These are phyloP conservation scores for Zosterops japonicus DNA, from an alignment of 2,113 vertebrate genomes.

Conservation along the genomic window DNA sequence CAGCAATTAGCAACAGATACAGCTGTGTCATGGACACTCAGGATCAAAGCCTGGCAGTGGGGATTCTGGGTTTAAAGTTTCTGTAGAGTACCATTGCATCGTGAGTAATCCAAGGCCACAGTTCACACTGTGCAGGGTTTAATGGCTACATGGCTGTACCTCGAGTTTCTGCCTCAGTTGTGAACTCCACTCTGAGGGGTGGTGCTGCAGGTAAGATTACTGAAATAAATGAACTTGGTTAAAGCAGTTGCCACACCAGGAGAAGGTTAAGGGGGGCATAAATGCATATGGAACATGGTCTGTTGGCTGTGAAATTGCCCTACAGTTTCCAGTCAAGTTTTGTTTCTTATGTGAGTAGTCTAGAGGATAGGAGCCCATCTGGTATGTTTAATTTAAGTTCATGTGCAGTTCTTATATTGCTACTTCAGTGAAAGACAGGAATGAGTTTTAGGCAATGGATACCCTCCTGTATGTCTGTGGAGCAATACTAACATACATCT, in stretches of 20 bases:
- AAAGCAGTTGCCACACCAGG: neutral
- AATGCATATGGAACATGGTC: rapidly evolving
- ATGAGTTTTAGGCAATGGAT: neutral
- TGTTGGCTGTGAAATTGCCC: neutral
- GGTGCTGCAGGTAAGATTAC: neutral
- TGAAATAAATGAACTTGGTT: neutral
- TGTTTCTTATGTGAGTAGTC: neutral
- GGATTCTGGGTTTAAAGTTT: neutral
- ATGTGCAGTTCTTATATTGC: neutral
- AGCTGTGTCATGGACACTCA: neutral
- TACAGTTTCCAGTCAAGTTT: neutral
- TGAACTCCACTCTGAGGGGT: neutral
- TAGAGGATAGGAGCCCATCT: neutral
- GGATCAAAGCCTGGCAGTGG: neutral
- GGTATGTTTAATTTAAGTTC: neutral
- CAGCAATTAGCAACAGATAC: neutral
- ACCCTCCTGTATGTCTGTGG: neutral
- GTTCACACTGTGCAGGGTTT: neutral
- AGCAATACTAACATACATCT: neutral
- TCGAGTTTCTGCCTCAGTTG: neutral
- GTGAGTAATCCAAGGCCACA: neutral
- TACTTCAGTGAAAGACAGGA: neutral
- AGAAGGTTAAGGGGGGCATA: neutral
- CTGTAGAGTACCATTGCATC: rapidly evolving
- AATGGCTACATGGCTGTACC: neutral